Conservation (phyloP, 1,140 invertebrate genomes). For the Papilio polytes region DNA sequence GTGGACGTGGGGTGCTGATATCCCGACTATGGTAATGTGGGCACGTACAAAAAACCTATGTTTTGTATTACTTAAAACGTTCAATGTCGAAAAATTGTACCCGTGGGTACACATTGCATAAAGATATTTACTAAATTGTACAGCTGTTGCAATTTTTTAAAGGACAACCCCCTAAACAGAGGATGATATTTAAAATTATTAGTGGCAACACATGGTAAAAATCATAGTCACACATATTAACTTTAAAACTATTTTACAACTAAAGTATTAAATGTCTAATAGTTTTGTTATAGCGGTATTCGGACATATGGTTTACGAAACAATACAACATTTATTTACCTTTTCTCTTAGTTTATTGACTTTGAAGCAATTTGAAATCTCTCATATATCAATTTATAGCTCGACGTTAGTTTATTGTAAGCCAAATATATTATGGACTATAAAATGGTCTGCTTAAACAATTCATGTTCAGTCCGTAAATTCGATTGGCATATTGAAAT, state of each 20-base stretch:
- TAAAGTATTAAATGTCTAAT: background rate
- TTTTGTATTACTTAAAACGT: conserved; percentile 10
- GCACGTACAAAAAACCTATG: conserved; percentile 30
- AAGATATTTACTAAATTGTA: background rate
- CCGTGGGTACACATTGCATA: background rate
- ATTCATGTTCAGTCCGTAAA: conserved; percentile 72
- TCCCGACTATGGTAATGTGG: conserved; percentile 20
- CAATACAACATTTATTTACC: conserved; percentile 3
- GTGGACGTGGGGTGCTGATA: background rate
- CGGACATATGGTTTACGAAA: conserved; percentile 11
- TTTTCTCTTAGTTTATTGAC: conserved; percentile 32
- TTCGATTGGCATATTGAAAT: conserved; percentile 81
- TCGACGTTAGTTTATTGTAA: conserved; percentile 45
- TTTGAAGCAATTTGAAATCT: conserved; percentile 14
- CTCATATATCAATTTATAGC: conserved; percentile 28
- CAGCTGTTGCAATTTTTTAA: background rate
- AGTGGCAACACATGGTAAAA: background rate
- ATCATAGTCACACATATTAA: background rate
- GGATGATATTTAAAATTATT: background rate
- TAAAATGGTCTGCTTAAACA: conserved; percentile 68
- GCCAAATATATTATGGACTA: conserved; percentile 62
- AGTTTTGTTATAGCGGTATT: background rate
- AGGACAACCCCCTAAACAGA: no score
- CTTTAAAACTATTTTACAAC: background rate
- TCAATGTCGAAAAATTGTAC: background rate